Evolutionary conservation across 1,140 invertebrate species (phyloP), one percentile per base, ranked within the genome.

Genomic region (Temnothorax nylanderi): DNA sequence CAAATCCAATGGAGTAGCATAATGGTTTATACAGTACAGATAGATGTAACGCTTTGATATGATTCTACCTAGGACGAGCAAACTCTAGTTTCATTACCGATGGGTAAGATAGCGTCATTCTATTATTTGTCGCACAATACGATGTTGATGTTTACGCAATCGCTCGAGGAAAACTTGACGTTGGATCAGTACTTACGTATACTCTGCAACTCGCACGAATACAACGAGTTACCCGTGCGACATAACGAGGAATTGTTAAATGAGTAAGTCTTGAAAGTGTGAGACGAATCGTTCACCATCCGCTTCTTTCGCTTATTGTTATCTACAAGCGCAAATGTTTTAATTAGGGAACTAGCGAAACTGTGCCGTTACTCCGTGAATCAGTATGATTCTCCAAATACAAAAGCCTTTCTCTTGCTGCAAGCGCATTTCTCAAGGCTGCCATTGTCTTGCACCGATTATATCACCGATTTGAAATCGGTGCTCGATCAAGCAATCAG

Each of bases 221-320:
- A 99, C 93, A 97, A 97, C 72, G 97, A 99, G 92, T 96, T 99
- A 65, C 99, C 99, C 0, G 99, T 99, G 8, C 96, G 99, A 69
- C 99, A 99, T 94, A 99, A 99, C 95, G 99, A 99, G 96, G 99
- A 99, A 94, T 95, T 98, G 85, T 96, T 99, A 60, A 99, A 99
- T 94, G 97, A 97, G 97, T 98, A 95, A 93, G 93, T 94, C 47
- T 56, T 69, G 16, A 69, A 54, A 80, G 1, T 64, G 0, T 64
- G n/a, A 64, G n/a, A 64, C 76, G 6, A 64, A 1, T 41, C 37
- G 11, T 71, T 26, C 16, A 76, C 65, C 34, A 8, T 26, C n/a
- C 8, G 54, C 26, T 13, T 26, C 16, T 5, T 10, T 44, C 32
- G 11, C 0, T 37, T 34, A 54, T 10, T 78, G 18, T 10, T 56